Evolutionary conservation across 2,888 invertebrate species (phyloP), one percentile per base, ranked within the genome.

Genomic region (Rhagium mordax): DNA sequence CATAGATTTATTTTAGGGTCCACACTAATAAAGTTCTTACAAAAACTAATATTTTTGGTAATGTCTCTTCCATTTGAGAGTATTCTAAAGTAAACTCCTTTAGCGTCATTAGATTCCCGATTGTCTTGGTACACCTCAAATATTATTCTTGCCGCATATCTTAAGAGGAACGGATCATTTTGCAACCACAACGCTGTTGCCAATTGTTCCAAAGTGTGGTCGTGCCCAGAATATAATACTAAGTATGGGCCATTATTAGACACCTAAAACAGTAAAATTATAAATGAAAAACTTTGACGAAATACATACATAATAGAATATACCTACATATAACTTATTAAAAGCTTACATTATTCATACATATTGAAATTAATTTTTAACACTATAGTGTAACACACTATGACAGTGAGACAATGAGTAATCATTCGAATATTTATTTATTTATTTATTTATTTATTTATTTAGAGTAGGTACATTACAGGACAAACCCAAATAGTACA

Each of bases 21-120:
- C 0, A 90, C 88, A 3, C 83, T 90, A 75, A 90, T 89, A 86
- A 86, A 90, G 87, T 88, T 91, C 82, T 90, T 93, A 86, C 98
- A 98, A 84, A 97, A 97, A 79, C 92, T 92, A 41, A 96, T 90
- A 79, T 93, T 91, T 82, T 92, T 91, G 0, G 98, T 98, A 0
- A 96, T 92, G 85, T 97, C 96, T 71, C 91, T 92, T 0, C 98
- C 98, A 82, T 98, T 97, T 77, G 94, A 93, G 13, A 98, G 89
- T 0, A 97, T 90, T 0, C 96, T 91, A 78, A 98, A 94, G 84
- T 94, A 96, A 85, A 94, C 95, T 82, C 94, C 93, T 81, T 92
- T 91, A 0, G 93, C 81, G 53, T 84, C 84, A 66, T 78, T 83
- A 78, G 71, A 78, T 53, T 78, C 76, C 41, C 80, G 66, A 59